A percentile compares a stretch with the other conserved stretches of the same genome.
phyloP scores from a whole-genome alignment of 2,888 invertebrate species.

The Philereme vetulata region DNA sequence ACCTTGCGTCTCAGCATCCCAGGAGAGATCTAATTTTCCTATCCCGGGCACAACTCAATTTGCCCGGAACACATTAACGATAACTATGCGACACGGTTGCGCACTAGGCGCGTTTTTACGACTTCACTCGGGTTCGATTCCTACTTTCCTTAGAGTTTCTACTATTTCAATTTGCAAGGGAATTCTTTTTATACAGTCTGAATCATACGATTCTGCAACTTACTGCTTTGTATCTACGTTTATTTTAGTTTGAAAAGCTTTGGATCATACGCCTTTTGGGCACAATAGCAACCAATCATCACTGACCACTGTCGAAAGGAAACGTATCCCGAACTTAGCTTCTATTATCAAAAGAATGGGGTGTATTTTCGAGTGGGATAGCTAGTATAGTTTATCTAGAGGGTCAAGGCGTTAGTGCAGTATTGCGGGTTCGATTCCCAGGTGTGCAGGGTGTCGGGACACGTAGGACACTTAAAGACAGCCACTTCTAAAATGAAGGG shows the following conservation, averaged over 20 bases:
- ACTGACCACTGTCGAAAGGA: slow-evolving; percentile 61
- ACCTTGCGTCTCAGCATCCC: slow-evolving; percentile 45
- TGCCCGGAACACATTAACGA: slow-evolving; percentile 79
- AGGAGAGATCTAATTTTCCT: slow-evolving; percentile 74
- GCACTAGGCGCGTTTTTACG: slow-evolving; percentile 74
- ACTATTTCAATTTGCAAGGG: slow-evolving; percentile 78
- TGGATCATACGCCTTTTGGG: slow-evolving; percentile 50
- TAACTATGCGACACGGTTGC: slow-evolving; percentile 77
- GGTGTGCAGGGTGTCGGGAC: slow-evolving; percentile 76
- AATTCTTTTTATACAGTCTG: slow-evolving; percentile 51
- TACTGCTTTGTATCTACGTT: slow-evolving; percentile 39
- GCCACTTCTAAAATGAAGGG: slow-evolving; percentile 79
- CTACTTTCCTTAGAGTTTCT: slow-evolving; percentile 49
- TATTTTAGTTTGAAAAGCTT: slow-evolving; percentile 38
- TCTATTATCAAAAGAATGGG: slow-evolving; percentile 36
- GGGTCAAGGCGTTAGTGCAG: slow-evolving; percentile 77
- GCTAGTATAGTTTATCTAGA: slow-evolving; percentile 47
- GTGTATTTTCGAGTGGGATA: slow-evolving; percentile 43
- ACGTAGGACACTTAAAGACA: slow-evolving; percentile 81
- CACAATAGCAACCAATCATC: slow-evolving; percentile 64
- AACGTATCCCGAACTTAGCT: slow-evolving; percentile 39
- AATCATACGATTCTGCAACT: slow-evolving; percentile 25
- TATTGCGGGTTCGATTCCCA: slow-evolving; percentile 83
- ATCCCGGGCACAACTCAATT: slow-evolving; percentile 78
- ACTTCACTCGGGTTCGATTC: slow-evolving; percentile 60